Evolutionary conservation across 2,888 invertebrate genomes (phyloP), one percentile per base, ranked within the genome.

Genomic region (Terebella lapidaria): DNA sequence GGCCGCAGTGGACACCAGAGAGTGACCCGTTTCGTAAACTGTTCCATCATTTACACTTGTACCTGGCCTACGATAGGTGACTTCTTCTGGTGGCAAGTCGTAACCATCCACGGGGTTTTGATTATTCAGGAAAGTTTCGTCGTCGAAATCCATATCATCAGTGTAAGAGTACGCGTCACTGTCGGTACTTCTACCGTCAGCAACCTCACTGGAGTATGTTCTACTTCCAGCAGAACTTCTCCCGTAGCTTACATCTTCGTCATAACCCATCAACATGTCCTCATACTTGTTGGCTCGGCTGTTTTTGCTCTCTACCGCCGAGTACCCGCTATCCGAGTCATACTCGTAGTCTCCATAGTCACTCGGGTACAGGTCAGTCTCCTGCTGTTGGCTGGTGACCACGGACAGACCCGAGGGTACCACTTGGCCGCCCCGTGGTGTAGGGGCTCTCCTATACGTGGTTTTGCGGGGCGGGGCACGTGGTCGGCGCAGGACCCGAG

Each of bases 401-500:
- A 10, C 49, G 5, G 18, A 22, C 15, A 10, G 49, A 24, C 49
- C 22, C n/a, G 49, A 22, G 24, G 49, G 49, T 22, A 10, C 49
- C 49, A 49, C 42, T n/a, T n/a, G 42, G n/a, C 42, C n/a, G 10
- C 10, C 10, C 10, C 42, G 10, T 35, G 42, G 42, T 15, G 10
- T n/a, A 35, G 42, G 42, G 25, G 53, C 5, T 5, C 53, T 53
- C 18, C 15, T 5, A 5, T 15, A 5, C 5, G 15, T 5, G 15
- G 18, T 55, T 5, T 15, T 45, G 10, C 10, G 18, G 25, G 53
- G 4, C 24, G 25, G 22, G n/a, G 42, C n/a, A 57, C 28, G 18
- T 5, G 49, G 49, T 24, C 22, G 49, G 15, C 49, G 15, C n/a
- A 71, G 63, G 20, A 68, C 67, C 74, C 92, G 89, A 67, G 87